These are phyloP conservation scores for Poecilus cupreus DNA, from an alignment of 2,888 invertebrate species.

Conservation along the genomic window DNA sequence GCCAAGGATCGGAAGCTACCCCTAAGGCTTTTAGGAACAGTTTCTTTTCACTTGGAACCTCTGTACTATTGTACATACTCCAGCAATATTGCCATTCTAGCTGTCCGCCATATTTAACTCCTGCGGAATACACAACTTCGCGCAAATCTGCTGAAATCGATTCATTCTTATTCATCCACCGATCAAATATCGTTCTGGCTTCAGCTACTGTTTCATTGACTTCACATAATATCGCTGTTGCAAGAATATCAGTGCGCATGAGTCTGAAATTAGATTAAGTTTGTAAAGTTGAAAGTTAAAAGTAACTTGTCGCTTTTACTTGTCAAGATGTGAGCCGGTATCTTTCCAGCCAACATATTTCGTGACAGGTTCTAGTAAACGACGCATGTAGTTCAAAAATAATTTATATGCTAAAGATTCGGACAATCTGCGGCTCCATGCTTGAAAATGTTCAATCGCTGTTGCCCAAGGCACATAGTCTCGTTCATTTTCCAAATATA, in stretches of 20 bases:
- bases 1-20: constrained; percentile 85
- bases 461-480: constrained; percentile 92
- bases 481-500: constrained; percentile 80
- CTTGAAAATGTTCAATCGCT: constrained; percentile 83
- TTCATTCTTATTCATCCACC: constrained; percentile 81
- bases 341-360: constrained; percentile 80
- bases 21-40: constrained; percentile 83
- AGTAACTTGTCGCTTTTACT: constrained; percentile 71
- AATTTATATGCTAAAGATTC: constrained; percentile 82
- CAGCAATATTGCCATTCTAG: constrained; percentile 87
- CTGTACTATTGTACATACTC: constrained; percentile 80
- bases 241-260: constrained; percentile 82
- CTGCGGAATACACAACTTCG: constrained; percentile 80
- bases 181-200: constrained; percentile 81
- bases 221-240: constrained; percentile 83
- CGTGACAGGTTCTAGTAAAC: constrained; percentile 77
- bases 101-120: constrained; percentile 82
- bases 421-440: constrained; percentile 83
- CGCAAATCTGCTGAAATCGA: constrained; percentile 84
- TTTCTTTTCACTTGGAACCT: constrained; percentile 82
- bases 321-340: constrained; percentile 78
- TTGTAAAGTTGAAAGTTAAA: neutral
- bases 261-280: constrained; percentile 74
- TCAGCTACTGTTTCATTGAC: constrained; percentile 81
- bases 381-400: constrained; percentile 78